phyloP scores from a whole-genome alignment of 2,797 vertebrate species.

The Microhierax caerulescens region DNA sequence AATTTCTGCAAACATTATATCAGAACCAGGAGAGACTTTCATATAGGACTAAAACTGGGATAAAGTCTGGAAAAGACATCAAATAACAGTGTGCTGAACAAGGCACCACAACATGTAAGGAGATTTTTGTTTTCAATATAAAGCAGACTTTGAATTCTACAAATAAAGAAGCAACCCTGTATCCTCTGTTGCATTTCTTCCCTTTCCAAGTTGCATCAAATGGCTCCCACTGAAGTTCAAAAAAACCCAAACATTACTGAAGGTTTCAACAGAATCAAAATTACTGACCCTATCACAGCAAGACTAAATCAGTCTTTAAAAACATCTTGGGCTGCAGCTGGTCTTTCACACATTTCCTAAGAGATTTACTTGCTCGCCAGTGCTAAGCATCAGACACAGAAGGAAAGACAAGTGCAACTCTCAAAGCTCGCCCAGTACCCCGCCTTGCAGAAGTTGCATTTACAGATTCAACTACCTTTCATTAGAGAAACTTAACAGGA shows the following conservation, averaged over 20 bases:
- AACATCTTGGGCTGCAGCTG: background rate
- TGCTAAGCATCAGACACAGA: background rate
- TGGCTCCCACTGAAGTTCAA: background rate
- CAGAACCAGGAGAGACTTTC: background rate
- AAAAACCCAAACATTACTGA: background rate
- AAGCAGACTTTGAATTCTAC: background rate
- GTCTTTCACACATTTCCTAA: background rate
- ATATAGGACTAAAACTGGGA: background rate
- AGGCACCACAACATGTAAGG: background rate
- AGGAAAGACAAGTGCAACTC: background rate
- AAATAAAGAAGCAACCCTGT: background rate
- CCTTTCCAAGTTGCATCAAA: background rate
- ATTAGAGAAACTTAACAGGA: background rate
- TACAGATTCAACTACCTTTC: background rate
- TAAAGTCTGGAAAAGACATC: background rate
- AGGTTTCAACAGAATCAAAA: background rate
- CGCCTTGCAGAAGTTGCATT: background rate
- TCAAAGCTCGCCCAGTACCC: background rate
- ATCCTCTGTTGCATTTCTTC: background rate
- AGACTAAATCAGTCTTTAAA: background rate
- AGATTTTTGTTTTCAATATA: background rate
- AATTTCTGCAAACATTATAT: conserved; percentile 29
- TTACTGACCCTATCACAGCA: background rate
- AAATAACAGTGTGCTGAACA: background rate
- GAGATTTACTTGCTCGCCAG: background rate